Base-by-base conservation (phyloP, 2,113 vertebrate genomes). In the Tinamus guttatus region DNA sequence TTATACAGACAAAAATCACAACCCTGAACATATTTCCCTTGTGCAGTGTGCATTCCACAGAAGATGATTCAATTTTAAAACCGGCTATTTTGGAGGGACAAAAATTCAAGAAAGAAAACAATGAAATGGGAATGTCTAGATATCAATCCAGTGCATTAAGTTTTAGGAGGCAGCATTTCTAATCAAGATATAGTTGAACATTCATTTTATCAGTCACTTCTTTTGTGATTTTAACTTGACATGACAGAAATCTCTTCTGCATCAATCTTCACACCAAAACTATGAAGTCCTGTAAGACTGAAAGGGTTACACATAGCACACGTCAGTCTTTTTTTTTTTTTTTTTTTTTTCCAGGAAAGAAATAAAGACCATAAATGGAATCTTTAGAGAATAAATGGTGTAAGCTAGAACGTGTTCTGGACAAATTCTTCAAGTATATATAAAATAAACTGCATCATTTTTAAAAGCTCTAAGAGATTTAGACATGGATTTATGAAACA, bases 401-500 rank as follows among this genome's bases (percentile, higher is more conserved):
- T 15, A 77, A 70, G 3, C 2, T 45, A 40, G n/a, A 84, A 68
- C 52, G 3, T 59, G 9, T 56, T 32, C 51, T 67, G 13, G 60
- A 71, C 3, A 60, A 75, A 51, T 32, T 71, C 1, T 76, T 75
- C 43, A 6, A 4, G 43, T 43, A 14, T 21, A n/a, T 28, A 68
- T n/a, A 27, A 1, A 41, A 22, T 56, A 21, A 3, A 4, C 2
- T 7, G n/a, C 11, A 10, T 79, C 45, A 45, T 15, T 28, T 80
- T 71, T 65, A 67, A 68, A 36, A 85, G 11, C 3, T 12, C 4
- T 54, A 60, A 75, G 64, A 59, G 41, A 87, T 78, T 84, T 80
- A 43, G 24, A 90, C 25, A 28, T 25, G 27, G 45, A 60, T 91
- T 85, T 91, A 60, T 60, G 21, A 91, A 89, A 92, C 82, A 21